phyloP scores from a whole-genome alignment of 2,888 invertebrate genomes.

The Diarsia rubi region DNA sequence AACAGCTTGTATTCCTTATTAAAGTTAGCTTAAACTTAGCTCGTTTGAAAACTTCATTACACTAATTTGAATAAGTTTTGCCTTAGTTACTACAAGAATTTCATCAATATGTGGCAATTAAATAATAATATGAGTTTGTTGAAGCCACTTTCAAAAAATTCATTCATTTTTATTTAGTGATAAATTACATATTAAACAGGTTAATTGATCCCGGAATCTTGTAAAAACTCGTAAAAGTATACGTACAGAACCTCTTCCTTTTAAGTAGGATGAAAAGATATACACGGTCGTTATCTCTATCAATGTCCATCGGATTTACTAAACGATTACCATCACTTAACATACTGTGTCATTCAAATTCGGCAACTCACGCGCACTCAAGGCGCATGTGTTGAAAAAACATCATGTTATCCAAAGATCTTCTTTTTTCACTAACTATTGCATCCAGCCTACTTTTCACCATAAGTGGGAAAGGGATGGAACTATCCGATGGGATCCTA shows the following conservation, averaged over 20 bases:
- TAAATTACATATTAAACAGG: too few relatives aligned
- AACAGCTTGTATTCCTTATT: too few relatives aligned
- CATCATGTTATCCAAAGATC: conserved; percentile 54
- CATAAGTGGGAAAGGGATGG: conserved; percentile 65
- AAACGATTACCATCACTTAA: conserved; percentile 37
- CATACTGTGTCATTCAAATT: conserved; percentile 29
- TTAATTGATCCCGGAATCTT: rapidly evolving
- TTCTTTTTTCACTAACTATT: conserved; percentile 43
- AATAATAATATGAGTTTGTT: neutral
- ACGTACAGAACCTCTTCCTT: conserved; percentile 2
- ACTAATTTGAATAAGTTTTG: too few relatives aligned
- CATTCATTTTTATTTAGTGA: too few relatives aligned
- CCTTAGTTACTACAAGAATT: too few relatives aligned
- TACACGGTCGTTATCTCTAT: conserved; percentile 25
- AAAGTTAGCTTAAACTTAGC: too few relatives aligned
- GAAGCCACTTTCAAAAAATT: neutral
- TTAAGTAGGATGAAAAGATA: neutral
- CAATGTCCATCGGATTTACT: conserved; percentile 45
- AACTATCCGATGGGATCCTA: conserved; percentile 63
- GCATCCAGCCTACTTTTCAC: conserved; percentile 28
- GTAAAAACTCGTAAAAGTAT: neutral
- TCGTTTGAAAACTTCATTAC: too few relatives aligned
- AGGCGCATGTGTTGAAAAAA: conserved; percentile 19
- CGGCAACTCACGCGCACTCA: conserved; percentile 47
- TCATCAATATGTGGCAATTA: too few relatives aligned